phyloP scores from a whole-genome alignment of 1,140 invertebrate genomes.

The Sipha flava region DNA sequence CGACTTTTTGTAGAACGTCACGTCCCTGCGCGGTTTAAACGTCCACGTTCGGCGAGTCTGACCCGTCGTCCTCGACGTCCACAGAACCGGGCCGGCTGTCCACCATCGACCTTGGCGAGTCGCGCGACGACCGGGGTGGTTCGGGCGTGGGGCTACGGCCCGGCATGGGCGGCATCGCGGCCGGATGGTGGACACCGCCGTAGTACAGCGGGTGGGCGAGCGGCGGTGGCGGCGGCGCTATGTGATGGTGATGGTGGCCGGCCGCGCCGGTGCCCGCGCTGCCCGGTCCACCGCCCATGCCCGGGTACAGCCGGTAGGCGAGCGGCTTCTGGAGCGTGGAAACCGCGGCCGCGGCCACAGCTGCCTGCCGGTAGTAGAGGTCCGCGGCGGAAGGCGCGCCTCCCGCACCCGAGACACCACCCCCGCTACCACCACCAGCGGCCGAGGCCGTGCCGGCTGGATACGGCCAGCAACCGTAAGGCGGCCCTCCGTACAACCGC shows the following conservation, averaged over 20 bases:
- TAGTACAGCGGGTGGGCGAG: slow-evolving; percentile 54
- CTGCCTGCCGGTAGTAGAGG: slow-evolving; percentile 68
- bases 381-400: slow-evolving; percentile 57
- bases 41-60: slow-evolving; percentile 37
- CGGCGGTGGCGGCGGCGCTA: slow-evolving; percentile 51
- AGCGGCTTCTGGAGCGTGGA: slow-evolving; percentile 79
- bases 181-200: slow-evolving; percentile 43
- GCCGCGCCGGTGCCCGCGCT: background rate
- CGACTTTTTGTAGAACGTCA: no score
- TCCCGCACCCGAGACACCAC: slow-evolving; percentile 43
- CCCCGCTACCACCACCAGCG: slow-evolving; percentile 35
- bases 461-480: slow-evolving; percentile 57
- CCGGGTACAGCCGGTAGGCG: slow-evolving; percentile 66
- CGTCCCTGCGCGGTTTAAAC: slow-evolving; percentile 37
- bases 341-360: slow-evolving; percentile 52
- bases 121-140: slow-evolving; percentile 35
- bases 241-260: slow-evolving; percentile 50
- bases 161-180: slow-evolving; percentile 34
- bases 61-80: slow-evolving; percentile 39
- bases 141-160: slow-evolving; percentile 39
- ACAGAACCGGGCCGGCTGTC: slow-evolving; percentile 38
- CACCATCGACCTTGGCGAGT: slow-evolving; percentile 36
- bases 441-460: slow-evolving; percentile 31
- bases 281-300: slow-evolving; percentile 46
- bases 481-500: slow-evolving; percentile 70